Evolutionary conservation across 1,140 invertebrate species (phyloP).

Genomic region (Drosophila malerkotliana): DNA sequence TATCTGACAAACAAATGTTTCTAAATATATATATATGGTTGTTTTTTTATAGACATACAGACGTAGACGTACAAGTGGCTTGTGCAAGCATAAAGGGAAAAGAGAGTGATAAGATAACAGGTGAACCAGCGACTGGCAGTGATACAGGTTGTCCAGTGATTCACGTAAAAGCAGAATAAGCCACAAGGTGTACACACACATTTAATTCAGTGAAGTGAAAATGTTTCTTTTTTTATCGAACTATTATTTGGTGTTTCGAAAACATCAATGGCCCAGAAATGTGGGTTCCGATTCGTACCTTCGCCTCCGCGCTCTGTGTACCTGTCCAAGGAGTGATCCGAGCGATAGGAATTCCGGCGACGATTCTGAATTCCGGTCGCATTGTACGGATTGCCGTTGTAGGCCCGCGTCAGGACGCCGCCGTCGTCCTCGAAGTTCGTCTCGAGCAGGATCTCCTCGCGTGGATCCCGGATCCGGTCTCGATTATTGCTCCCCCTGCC

Average conservation of each 20-base stretch:
- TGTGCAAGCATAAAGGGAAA: conserved; percentile 33
- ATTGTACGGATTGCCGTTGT: conserved; percentile 78
- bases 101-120: conserved; percentile 56
- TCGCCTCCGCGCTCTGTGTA: conserved; percentile 79
- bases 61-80: conserved; percentile 17
- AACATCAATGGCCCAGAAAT: conserved; percentile 4
- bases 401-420: conserved; percentile 78
- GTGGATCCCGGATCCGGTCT: conserved; percentile 78
- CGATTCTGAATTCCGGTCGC: conserved; percentile 60
- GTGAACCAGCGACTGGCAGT: conserved; percentile 20
- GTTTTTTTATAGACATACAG: background rate
- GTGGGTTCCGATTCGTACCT: conserved; percentile 58
- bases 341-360: conserved; percentile 68
- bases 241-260: conserved; percentile 13
- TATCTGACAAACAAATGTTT: conserved; percentile 3
- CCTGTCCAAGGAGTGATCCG: conserved; percentile 80
- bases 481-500: conserved; percentile 70
- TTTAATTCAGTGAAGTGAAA: conserved; percentile 8
- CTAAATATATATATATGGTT: background rate
- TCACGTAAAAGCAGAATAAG: conserved; percentile 33
- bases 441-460: conserved; percentile 82
- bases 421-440: conserved; percentile 84
- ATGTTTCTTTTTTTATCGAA: conserved; percentile 1
- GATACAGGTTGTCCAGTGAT: conserved; percentile 41
- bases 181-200: conserved; percentile 20